Evolutionary conservation across 2,888 invertebrate genomes (phyloP), one percentile per base, ranked within the genome.

Genomic region (Noctua comes): DNA sequence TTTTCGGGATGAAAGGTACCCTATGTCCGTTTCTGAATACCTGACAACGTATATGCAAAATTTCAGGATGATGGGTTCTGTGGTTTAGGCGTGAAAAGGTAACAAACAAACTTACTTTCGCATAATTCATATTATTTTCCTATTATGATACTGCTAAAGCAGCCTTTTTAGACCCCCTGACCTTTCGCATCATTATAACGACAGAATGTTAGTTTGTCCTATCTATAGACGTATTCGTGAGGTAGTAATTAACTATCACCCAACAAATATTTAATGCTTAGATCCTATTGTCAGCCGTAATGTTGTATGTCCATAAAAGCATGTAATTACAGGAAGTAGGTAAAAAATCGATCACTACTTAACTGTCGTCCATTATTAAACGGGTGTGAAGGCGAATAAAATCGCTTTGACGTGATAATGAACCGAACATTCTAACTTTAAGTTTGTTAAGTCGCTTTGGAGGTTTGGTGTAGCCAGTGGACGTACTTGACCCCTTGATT

Each of bases 401-500:
- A 65, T 62, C 64, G 31, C 6, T 54, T 64, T 82, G 80, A 76
- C 76, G 48, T 69, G n/a, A 59, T 80, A 82, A 76, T 76, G 31
- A 82, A 82, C 18, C 62, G 59, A 78, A 36, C 66, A 75, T 72
- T 84, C 40, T 54, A 79, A 84, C 57, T 68, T 79, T 6, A 59
- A 73, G 27, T 68, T 68, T 72, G 70, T 27, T 51, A 69, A 80
- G 71, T 62, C 40, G 68, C 71, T 68, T 65, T 24, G 70, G 7
- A 31, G 31, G 64, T 36, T 36, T 31, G 59, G 31, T 31, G 59
- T 36, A 65, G 65, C 36, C 57, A 0, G 31, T 51, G 65, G 69
- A 57, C 51, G 68, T 62, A 73, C 71, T 73, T 86, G 82, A 86
- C 84, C 84, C 40, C 76, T 79, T 76, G 77, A 86, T 79, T 84